These are phyloP conservation scores for Pocillopora verrucosa DNA, from an alignment of 64 coral and sea anemone genomes.

Conservation along the genomic window DNA sequence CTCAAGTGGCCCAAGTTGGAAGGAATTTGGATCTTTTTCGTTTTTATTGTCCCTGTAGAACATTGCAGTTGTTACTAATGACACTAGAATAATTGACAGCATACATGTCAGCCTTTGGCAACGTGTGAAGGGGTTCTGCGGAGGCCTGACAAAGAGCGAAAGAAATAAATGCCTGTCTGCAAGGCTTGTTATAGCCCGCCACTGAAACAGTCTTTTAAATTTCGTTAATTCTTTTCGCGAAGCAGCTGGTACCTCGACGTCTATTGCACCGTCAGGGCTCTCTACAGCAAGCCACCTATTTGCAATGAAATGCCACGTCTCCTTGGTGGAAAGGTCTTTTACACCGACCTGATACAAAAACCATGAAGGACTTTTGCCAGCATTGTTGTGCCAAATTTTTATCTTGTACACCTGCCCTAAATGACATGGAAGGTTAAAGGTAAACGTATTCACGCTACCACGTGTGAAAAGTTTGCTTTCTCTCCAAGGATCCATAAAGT, in stretches of 20 bases:
- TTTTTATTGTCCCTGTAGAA: constrained; percentile 54
- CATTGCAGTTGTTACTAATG: constrained; percentile 74
- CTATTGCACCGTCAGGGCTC: constrained; percentile 19
- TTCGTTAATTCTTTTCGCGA: constrained; percentile 20
- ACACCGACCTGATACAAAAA: constrained; percentile 41
- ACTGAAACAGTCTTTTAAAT: constrained; percentile 64
- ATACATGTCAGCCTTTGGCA: constrained; percentile 75
- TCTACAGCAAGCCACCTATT: constrained; percentile 63
- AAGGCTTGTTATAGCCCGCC: constrained; percentile 52
- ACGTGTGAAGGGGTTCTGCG: constrained; percentile 71
- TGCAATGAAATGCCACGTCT: constrained; percentile 51
- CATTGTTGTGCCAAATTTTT: constrained; percentile 50
- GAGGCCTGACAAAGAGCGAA: constrained; percentile 58
- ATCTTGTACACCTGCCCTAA: constrained; percentile 38
- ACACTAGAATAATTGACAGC: constrained; percentile 58
- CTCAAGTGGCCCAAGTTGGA: constrained; percentile 72
- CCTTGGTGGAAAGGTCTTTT: constrained; percentile 7
- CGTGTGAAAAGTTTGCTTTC: constrained; percentile 40
- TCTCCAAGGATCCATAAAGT: constrained; percentile 24
- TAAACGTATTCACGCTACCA: constrained; percentile 49
- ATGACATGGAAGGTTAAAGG: constrained; percentile 7
- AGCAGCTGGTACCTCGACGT: background rate
- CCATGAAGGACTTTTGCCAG: constrained; percentile 53
- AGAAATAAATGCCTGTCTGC: constrained; percentile 79
- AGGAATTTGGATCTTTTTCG: constrained; percentile 2